Percentiles rank a stretch among this genome's conserved stretches.
Evolutionary conservation across 2,888 invertebrate genomes (phyloP).

Genomic region (Pemphredon lugubris): DNA sequence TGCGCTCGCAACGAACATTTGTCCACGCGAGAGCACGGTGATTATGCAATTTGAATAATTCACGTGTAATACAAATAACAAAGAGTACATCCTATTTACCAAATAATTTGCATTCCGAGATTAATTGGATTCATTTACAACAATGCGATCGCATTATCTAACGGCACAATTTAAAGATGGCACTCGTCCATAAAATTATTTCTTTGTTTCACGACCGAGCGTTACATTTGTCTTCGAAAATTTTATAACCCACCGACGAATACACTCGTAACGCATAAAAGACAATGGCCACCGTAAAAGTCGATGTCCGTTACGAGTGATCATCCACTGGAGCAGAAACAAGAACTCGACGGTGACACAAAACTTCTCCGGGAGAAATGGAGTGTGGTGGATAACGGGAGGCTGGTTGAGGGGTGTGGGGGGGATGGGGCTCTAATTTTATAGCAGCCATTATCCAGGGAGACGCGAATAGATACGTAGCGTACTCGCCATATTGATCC

Average conservation of each 20-base stretch:
- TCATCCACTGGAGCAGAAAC: slow-evolving; percentile 47
- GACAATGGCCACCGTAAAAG: slow-evolving; percentile 56
- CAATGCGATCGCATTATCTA: no score
- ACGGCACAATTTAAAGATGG: no score
- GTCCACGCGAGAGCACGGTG: no score
- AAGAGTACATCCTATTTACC: no score
- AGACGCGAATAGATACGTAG: slow-evolving; percentile 31
- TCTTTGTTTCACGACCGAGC: slow-evolving; percentile 25
- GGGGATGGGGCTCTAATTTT: slow-evolving; percentile 55
- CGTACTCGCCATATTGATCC: slow-evolving; percentile 55
- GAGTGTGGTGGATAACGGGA: slow-evolving; percentile 38
- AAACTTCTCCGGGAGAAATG: slow-evolving; percentile 43
- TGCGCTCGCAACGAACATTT: no score
- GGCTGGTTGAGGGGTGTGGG: neutral
- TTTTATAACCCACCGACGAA: slow-evolving; percentile 43
- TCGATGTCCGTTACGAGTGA: slow-evolving; percentile 47
- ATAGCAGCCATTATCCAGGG: slow-evolving; percentile 57
- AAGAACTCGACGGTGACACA: slow-evolving; percentile 20
- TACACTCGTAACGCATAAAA: slow-evolving; percentile 56
- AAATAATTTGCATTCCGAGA: no score
- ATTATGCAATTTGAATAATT: no score
- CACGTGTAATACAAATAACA: no score
- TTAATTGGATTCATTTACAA: no score
- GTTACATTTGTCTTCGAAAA: slow-evolving; percentile 42
- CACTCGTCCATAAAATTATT: neutral